These are phyloP conservation scores for Drosophila merina DNA, from an alignment of 2,888 invertebrate genomes.

Conservation along the genomic window DNA sequence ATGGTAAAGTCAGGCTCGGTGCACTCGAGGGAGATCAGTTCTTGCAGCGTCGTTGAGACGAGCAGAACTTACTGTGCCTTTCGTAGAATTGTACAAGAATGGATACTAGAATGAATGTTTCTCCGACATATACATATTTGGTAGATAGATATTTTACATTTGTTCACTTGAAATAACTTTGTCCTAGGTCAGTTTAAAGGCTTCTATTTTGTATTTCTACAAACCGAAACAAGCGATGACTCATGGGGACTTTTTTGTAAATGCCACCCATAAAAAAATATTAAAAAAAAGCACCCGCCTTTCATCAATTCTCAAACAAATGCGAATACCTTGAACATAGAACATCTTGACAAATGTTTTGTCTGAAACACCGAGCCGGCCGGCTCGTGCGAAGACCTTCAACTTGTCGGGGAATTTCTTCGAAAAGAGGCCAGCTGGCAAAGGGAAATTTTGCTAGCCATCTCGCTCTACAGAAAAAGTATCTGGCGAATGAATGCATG, in stretches of 20 bases:
- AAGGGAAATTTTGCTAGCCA: conserved; percentile 2
- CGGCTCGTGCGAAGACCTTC: conserved; percentile 25
- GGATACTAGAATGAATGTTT: too few relatives aligned
- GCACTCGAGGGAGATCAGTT: too few relatives aligned
- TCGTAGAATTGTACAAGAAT: too few relatives aligned
- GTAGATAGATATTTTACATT: background rate
- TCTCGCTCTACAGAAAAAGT: conserved; percentile 23
- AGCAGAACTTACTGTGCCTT: too few relatives aligned
- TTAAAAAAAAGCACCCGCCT: too few relatives aligned
- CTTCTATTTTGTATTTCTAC: background rate
- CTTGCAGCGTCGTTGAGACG: too few relatives aligned
- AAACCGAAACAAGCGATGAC: conserved; percentile 6
- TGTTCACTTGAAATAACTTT: background rate
- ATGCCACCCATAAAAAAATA: too few relatives aligned
- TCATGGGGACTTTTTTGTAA: background rate
- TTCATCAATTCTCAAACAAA: too few relatives aligned
- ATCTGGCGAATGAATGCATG: conserved; percentile 29
- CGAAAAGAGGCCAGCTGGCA: conserved; percentile 21
- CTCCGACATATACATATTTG: too few relatives aligned
- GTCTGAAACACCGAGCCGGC: conserved; percentile 39
- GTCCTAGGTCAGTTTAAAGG: conserved; percentile 41
- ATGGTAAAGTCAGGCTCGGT: too few relatives aligned
- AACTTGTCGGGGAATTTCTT: conserved; percentile 39
- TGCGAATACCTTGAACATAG: background rate
- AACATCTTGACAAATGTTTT: conserved; percentile 16